Percentiles rank a stretch among this genome's conserved stretches.
These are phyloP conservation scores for Axea sp. DNA, from an alignment of 2,888 invertebrate genomes.

Conservation along the genomic window DNA sequence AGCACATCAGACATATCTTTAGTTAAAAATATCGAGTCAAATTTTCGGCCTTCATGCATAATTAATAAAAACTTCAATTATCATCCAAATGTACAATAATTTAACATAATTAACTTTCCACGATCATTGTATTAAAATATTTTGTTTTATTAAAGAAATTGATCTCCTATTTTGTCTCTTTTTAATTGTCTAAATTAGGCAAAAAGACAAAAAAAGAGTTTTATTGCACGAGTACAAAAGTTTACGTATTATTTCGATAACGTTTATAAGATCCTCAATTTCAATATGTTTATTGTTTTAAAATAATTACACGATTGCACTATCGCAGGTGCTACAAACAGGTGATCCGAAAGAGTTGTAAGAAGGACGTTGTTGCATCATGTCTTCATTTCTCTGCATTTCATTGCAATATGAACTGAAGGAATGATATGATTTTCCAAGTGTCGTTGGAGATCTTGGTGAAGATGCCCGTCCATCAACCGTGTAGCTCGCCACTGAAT, in stretches of 20 bases:
- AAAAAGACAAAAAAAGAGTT: no score
- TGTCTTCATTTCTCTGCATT: slow-evolving; percentile 81
- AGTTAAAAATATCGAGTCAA: slow-evolving; percentile 39
- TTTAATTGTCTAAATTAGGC: no score
- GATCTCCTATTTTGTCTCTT: no score
- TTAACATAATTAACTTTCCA: no score
- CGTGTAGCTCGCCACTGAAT: slow-evolving; percentile 89
- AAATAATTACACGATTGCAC: slow-evolving; percentile 91
- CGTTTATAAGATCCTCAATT: slow-evolving; percentile 21
- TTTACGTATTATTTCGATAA: slow-evolving; percentile 25
- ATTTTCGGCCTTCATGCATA: slow-evolving; percentile 54
- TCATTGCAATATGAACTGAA: slow-evolving; percentile 36
- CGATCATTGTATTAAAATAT: no score
- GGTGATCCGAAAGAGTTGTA: slow-evolving; percentile 81
- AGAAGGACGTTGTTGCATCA: slow-evolving; percentile 79
- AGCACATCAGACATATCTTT: slow-evolving; percentile 45
- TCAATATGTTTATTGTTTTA: slow-evolving; percentile 4
- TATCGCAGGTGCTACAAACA: slow-evolving; percentile 91
- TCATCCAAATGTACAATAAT: slow-evolving; percentile 8
- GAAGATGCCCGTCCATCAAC: slow-evolving; percentile 84
- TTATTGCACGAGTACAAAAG: no score
- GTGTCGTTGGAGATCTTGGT: slow-evolving; percentile 82
- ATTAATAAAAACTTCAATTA: slow-evolving; percentile 8
- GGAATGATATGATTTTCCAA: slow-evolving; percentile 77
- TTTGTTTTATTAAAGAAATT: no score